A percentile compares a stretch with the other conserved stretches of the same genome.
Evolutionary conservation across 2,797 vertebrate genomes (phyloP).

Genomic region (Coluber constrictor): DNA sequence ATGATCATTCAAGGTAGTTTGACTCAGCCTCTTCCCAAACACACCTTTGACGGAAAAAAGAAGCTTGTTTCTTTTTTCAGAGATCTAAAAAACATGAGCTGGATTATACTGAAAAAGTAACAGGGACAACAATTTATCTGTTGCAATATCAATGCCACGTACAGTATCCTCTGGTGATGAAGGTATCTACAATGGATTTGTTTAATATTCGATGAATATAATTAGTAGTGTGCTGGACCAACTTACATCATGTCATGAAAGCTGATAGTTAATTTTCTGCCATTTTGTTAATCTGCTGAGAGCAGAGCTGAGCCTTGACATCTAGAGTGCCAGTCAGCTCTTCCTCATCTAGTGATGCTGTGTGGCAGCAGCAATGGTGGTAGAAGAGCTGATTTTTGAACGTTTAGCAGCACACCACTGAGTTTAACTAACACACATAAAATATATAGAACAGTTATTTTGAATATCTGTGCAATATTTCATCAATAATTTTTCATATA

Average conservation of each 20-base stretch:
- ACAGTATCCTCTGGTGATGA: background rate
- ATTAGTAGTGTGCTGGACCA: background rate
- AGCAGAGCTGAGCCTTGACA: background rate
- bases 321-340: background rate
- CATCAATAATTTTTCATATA: background rate
- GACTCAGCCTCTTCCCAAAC: background rate
- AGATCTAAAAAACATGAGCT: background rate
- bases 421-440: background rate
- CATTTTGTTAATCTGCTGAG: background rate
- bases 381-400: background rate
- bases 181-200: background rate
- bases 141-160: background rate
- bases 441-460: background rate
- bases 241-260: background rate
- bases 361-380: background rate
- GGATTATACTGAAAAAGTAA: background rate
- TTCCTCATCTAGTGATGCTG: background rate
- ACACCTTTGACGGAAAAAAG: background rate
- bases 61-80: background rate
- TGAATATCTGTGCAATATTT: background rate
- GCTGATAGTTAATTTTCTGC: background rate
- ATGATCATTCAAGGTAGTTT: constrained; percentile 24
- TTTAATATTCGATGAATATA: background rate
- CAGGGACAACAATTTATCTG: background rate
- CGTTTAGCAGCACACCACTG: background rate